Base-by-base conservation (phyloP, 2,113 vertebrate species). In the Uropsilus gracilis region DNA sequence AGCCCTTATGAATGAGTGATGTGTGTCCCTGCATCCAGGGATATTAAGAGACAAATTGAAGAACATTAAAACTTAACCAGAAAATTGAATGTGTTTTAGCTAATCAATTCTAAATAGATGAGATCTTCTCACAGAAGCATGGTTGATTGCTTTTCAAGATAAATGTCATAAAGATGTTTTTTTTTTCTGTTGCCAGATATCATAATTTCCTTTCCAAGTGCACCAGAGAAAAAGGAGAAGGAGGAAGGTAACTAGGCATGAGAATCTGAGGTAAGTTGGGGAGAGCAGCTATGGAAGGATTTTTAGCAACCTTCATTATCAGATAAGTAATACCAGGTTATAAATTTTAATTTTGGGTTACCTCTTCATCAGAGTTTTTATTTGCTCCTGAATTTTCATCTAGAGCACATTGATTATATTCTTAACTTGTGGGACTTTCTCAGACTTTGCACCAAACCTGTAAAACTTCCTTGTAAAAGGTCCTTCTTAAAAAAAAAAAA, bases 391-490 rank as follows among this genome's bases (percentile, higher is more conserved):
- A 86, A 66, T 72, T 94, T 48, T 61, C 53, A 91, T 68, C 24
- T 44, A 17, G 0, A 68, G 91, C 50, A 71, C 77, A 81, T 63
- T 71, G 71, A 77, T 68, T 64, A 46, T 82, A 44, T 53, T 88
- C 42, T 77, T 89, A 57, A 12, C 69, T 28, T 57, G 22, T 83
- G 85, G 72, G 53, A 96, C 91, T 94, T 96, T 85, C 57, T 34
- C 0, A 0, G 55, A 48, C 72, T 97, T 94, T 1, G 61, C 59
- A 83, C 20, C 48, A 89, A 37, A 13, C 42, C 81, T 4, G 4
- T 72, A 90, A 97, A 96, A 55, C 11, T 48, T 20, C 20, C 0
- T 1, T 66, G 66, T 89, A 81, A 93, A 95, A 80, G 0, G 0
- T 34, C 20, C 8, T 37, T 55, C 26, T 68, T 53, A 53, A 9